Conservation (phyloP, 2,113 vertebrate species). For the Datnioides undecimradiatus region DNA sequence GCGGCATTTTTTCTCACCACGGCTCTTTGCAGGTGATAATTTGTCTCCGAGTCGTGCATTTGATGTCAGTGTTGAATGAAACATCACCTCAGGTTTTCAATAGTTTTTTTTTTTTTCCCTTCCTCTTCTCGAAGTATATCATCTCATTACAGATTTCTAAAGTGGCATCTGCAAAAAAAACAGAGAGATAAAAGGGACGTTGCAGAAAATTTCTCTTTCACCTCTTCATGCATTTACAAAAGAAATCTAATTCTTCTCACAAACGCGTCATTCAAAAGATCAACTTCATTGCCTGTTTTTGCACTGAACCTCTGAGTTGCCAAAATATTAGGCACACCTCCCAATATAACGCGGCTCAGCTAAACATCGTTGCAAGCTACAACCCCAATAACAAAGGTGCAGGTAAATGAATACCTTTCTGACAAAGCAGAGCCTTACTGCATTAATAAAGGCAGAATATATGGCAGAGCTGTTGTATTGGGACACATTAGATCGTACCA, state of each 20-base stretch:
- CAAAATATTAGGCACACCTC: no score
- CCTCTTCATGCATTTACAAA: neutral
- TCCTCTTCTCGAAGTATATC: neutral
- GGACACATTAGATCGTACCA: no score
- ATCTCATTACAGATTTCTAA: slow-evolving; percentile 34
- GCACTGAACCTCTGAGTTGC: neutral
- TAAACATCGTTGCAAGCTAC: no score
- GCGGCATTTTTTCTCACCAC: slow-evolving; percentile 57
- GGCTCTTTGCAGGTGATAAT: slow-evolving; percentile 76
- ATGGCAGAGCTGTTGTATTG: no score
- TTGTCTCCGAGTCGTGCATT: slow-evolving; percentile 45
- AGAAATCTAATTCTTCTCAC: neutral
- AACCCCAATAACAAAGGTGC: no score
- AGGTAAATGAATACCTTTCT: no score
- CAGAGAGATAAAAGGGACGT: neutral
- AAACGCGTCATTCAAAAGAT: neutral
- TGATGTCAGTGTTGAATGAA: slow-evolving; percentile 62
- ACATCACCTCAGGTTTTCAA: slow-evolving; percentile 43
- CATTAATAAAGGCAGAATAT: no score
- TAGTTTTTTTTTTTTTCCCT: neutral
- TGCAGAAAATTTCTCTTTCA: no score
- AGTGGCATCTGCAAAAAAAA: neutral
- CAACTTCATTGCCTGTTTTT: neutral
- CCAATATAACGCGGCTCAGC: no score
- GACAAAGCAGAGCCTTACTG: no score